phyloP scores from a whole-genome alignment of 2,888 invertebrate species.

The Diadromus collaris region DNA sequence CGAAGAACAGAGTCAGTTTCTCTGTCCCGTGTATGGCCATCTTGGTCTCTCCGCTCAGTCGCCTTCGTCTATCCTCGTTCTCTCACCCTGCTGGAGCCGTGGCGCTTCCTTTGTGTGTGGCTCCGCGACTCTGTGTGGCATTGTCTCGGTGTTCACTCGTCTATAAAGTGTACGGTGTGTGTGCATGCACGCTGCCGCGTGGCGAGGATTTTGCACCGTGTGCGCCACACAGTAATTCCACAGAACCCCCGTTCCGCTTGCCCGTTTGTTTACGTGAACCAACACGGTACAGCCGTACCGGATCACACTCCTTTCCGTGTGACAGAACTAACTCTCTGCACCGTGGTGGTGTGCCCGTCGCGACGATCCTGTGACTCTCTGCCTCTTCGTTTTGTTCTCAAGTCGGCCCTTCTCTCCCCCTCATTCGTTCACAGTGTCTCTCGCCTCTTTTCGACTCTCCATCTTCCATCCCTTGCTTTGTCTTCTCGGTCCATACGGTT shows the following conservation, averaged over 20 bases:
- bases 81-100: conserved; percentile 34
- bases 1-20: conserved; percentile 47
- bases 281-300: conserved; percentile 32
- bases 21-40: conserved; percentile 17
- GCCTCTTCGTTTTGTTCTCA: conserved; percentile 45
- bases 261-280: conserved; percentile 47
- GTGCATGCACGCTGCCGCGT: conserved; percentile 1
- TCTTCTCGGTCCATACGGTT: conserved; percentile 55
- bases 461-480: conserved; percentile 50
- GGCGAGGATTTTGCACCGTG: neutral
- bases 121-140: conserved; percentile 53
- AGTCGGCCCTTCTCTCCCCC: conserved; percentile 30
- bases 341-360: conserved; percentile 13
- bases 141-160: conserved; percentile 45
- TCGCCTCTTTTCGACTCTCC: conserved; percentile 27
- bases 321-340: conserved; percentile 49
- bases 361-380: conserved; percentile 36
- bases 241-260: conserved; percentile 20
- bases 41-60: conserved; percentile 23
- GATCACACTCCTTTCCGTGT: conserved; percentile 25
- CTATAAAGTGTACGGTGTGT: conserved; percentile 41
- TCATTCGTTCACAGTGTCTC: conserved; percentile 22
- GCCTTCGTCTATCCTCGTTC: conserved; percentile 50
- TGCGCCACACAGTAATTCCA: conserved; percentile 32
- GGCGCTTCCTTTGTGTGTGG: conserved; percentile 39